Conservation (phyloP, 1,140 invertebrate species). For the Helicoverpa armigera region DNA sequence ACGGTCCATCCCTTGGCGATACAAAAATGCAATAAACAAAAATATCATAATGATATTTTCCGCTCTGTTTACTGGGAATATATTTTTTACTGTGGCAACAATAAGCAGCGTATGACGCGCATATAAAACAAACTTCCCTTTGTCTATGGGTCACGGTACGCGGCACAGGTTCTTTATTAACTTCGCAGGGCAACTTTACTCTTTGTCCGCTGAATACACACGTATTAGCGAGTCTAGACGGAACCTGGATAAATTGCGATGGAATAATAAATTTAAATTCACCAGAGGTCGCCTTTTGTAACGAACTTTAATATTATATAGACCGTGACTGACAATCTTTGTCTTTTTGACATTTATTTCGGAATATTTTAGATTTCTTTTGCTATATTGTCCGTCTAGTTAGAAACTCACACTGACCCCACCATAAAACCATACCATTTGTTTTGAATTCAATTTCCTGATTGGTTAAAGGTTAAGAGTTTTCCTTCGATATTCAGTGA, state of each 20-base stretch:
- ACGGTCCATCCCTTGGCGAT: constrained; percentile 1
- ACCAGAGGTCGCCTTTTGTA: constrained; percentile 25
- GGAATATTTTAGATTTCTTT: not conserved
- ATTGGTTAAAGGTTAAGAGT: no score
- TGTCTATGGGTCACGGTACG: constrained; percentile 34
- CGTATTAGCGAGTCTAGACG: constrained; percentile 52
- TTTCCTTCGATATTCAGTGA: no score
- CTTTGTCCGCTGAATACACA: constrained; percentile 43
- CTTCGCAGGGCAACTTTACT: constrained; percentile 36
- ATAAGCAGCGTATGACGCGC: constrained; percentile 43
- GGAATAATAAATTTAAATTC: constrained; percentile 45
- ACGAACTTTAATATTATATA: constrained; percentile 35
- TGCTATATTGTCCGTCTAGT: not conserved
- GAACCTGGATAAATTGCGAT: constrained; percentile 45
- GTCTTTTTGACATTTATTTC: not conserved
- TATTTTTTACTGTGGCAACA: constrained; percentile 46
- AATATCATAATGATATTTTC: constrained; percentile 52
- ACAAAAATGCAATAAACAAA: constrained; percentile 49
- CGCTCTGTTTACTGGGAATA: constrained; percentile 41
- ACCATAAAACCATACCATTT: no score
- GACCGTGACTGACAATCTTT: constrained; percentile 32
- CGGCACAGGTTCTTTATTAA: constrained; percentile 50
- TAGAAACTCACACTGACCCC: no score
- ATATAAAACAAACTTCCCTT: constrained; percentile 28
- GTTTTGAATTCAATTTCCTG: no score